These are phyloP conservation scores for Rambutsinella grinnellia DNA, from an alignment of 2,888 invertebrate species.

Conservation along the genomic window DNA sequence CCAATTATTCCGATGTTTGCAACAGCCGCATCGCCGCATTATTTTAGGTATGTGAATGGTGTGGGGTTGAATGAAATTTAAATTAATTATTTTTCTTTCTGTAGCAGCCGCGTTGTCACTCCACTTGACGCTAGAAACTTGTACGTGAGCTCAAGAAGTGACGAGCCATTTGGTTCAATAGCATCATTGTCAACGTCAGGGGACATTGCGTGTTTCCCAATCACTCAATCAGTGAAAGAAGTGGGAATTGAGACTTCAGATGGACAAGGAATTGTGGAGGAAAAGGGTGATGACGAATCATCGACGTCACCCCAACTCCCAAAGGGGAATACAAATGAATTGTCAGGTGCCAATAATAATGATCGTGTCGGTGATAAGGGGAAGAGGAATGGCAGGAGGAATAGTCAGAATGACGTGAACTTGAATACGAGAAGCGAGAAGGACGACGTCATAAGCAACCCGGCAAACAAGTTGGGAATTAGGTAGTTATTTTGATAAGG, in stretches of 20 bases:
- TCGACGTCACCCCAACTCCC: slow-evolving; percentile 13
- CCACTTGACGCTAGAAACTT: slow-evolving; percentile 60
- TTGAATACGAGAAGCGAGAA: too few relatives aligned
- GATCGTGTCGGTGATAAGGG: too few relatives aligned
- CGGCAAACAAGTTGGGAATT: neutral
- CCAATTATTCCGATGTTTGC: slow-evolving; percentile 50
- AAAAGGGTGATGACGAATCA: slow-evolving; percentile 30
- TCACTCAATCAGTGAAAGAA: slow-evolving; percentile 6
- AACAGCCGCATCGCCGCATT: slow-evolving; percentile 32
- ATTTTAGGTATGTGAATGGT: slow-evolving; percentile 27
- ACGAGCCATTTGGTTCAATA: slow-evolving; percentile 65
- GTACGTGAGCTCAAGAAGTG: slow-evolving; percentile 57
- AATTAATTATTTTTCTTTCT: neutral
- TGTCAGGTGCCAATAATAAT: slow-evolving; percentile 8
- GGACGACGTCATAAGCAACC: neutral
- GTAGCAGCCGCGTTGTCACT: slow-evolving; percentile 55
- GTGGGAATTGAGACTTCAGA: neutral
- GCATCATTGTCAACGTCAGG: slow-evolving; percentile 61
- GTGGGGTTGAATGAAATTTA: too few relatives aligned
- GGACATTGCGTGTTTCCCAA: slow-evolving; percentile 65
- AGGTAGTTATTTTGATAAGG: slow-evolving; percentile 5
- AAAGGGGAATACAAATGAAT: too few relatives aligned
- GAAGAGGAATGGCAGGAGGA: too few relatives aligned
- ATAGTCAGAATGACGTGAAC: too few relatives aligned
- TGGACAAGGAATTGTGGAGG: too few relatives aligned